These are phyloP conservation scores for Morelia viridis DNA, from an alignment of 2,797 vertebrate genomes.

Conservation along the genomic window DNA sequence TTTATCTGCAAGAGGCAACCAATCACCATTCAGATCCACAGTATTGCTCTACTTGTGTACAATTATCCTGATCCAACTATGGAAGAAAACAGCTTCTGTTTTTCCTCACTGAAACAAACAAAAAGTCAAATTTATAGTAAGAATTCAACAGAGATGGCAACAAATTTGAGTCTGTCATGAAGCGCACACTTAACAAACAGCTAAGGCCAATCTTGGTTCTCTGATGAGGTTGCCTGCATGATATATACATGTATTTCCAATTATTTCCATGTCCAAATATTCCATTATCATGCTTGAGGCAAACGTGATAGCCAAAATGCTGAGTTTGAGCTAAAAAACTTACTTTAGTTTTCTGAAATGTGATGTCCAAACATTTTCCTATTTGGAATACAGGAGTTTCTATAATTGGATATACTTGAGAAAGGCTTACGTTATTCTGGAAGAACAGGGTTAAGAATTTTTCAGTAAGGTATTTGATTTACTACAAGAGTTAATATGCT, in stretches of 20 bases:
- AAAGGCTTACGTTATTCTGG: not conserved
- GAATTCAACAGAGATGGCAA: not conserved
- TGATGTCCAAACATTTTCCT: not conserved
- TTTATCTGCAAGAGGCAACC: not conserved
- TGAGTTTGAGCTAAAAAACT: not conserved
- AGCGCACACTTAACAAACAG: not conserved
- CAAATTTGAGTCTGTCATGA: not conserved
- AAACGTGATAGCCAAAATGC: not conserved
- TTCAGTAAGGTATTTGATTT: not conserved
- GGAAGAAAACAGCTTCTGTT: not conserved
- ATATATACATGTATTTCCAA: not conserved
- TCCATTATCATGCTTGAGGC: not conserved
- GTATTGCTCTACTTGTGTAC: not conserved
- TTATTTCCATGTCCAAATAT: not conserved
- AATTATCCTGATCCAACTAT: not conserved
- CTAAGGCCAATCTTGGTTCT: not conserved
- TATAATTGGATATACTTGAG: not conserved
- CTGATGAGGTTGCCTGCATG: not conserved
- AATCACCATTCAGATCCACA: not conserved
- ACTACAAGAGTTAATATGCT: not conserved
- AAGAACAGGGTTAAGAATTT: not conserved
- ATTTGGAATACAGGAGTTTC: not conserved
- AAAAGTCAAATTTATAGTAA: not conserved
- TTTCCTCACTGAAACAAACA: not conserved
- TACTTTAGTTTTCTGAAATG: not conserved